Conservation (phyloP, 1,140 invertebrate genomes). For the Eupristina koningsbergeri region DNA sequence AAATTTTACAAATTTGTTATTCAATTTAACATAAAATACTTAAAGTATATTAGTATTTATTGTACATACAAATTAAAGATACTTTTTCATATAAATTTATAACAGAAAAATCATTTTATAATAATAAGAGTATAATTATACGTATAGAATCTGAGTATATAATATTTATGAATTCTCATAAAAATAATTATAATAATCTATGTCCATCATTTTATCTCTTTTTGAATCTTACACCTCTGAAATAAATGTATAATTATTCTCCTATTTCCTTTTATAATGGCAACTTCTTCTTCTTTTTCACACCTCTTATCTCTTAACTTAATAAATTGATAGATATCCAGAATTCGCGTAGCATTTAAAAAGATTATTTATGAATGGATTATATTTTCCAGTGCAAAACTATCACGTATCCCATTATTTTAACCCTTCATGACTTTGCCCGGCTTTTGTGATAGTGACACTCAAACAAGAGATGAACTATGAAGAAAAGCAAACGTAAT, state of each 20-base stretch:
- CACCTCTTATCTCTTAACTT: background rate
- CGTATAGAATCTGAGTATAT: too few relatives aligned
- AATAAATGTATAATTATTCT: background rate
- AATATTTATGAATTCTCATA: too few relatives aligned
- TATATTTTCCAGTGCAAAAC: background rate
- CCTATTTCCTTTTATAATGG: background rate
- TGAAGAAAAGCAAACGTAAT: background rate
- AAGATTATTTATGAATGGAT: background rate
- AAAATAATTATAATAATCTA: too few relatives aligned
- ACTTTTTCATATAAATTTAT: too few relatives aligned
- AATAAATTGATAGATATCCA: background rate
- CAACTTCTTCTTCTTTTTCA: background rate
- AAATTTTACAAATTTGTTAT: too few relatives aligned
- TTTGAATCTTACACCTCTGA: background rate
- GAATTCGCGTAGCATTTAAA: background rate
- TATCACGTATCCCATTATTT: background rate
- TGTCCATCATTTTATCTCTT: too few relatives aligned
- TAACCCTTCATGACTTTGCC: conserved; percentile 5
- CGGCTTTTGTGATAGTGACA: background rate
- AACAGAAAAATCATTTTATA: too few relatives aligned
- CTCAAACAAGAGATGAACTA: background rate
- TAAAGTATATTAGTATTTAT: too few relatives aligned
- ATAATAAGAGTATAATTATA: too few relatives aligned
- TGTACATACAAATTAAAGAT: too few relatives aligned
- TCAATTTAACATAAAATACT: too few relatives aligned